phyloP scores from a whole-genome alignment of 2,888 invertebrate genomes.

The Ferrisia virgata region DNA sequence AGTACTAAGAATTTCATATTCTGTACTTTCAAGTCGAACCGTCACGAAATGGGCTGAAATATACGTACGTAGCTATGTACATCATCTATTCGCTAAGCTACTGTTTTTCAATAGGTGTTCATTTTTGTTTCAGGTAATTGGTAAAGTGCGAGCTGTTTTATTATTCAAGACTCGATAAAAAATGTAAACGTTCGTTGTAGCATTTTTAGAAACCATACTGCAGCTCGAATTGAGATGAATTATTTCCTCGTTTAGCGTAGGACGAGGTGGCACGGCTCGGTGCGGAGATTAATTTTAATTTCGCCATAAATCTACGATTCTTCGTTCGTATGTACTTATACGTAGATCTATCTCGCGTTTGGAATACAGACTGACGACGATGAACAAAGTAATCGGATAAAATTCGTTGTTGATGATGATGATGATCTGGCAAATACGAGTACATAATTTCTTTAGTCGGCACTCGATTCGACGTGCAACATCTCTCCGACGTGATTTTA shows the following conservation, averaged over 20 bases:
- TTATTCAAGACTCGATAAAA: conserved; percentile 7
- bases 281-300: conserved; percentile 32
- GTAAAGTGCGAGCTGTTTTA: background rate
- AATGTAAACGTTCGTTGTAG: background rate
- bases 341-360: too few species aligned
- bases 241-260: background rate
- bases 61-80: background rate
- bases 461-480: background rate
- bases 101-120: background rate
- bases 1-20: too few species aligned
- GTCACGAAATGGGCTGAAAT: too few species aligned
- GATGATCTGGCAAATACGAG: background rate
- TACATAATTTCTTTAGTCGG: background rate
- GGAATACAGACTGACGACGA: background rate
- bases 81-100: background rate
- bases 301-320: background rate
- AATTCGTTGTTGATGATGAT: too few species aligned
- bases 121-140: background rate
- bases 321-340: too few species aligned
- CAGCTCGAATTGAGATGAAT: conserved; percentile 12
- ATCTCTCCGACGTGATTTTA: background rate
- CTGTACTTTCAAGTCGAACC: conserved; percentile 6
- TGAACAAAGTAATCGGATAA: background rate
- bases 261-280: background rate
- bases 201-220: conserved; percentile 10